Evolutionary conservation across 2,797 vertebrate genomes (phyloP).

Genomic region (Chiloscyllium punctatum): DNA sequence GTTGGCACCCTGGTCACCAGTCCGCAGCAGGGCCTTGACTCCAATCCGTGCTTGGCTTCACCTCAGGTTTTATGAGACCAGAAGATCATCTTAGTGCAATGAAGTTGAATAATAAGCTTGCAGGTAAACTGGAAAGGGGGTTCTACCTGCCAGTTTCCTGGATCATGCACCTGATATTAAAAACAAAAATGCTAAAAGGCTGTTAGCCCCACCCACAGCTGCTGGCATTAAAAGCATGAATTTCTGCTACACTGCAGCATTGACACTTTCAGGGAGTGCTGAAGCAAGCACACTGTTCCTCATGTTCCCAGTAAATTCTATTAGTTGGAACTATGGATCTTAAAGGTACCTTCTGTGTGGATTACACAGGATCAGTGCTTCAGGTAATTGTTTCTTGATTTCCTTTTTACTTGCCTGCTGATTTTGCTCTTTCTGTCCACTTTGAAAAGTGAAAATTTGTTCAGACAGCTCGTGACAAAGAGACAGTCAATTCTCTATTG

Average conservation of each 20-base stretch:
- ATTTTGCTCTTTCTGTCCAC: conserved; percentile 19
- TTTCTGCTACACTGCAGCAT: conserved; percentile 33
- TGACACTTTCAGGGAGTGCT: conserved; percentile 34
- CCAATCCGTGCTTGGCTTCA: too few relatives aligned
- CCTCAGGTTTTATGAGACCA: too few relatives aligned
- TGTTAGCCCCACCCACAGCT: conserved; percentile 34
- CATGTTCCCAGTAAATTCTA: conserved; percentile 3
- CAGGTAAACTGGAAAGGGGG: not conserved
- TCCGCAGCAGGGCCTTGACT: too few relatives aligned
- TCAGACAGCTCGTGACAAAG: not conserved
- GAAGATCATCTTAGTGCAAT: not conserved
- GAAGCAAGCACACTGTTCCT: conserved; percentile 26
- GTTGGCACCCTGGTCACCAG: too few relatives aligned
- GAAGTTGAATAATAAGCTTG: not conserved
- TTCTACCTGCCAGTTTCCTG: not conserved
- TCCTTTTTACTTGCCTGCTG: conserved; percentile 26
- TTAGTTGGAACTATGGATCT: conserved; percentile 28
- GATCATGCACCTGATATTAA: not conserved
- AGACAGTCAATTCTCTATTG: not conserved
- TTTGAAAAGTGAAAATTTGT: conserved; percentile 3
- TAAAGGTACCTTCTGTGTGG: conserved; percentile 25
- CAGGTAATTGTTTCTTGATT: conserved; percentile 8
- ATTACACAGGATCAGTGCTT: conserved; percentile 1
- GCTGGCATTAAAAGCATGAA: conserved; percentile 32
- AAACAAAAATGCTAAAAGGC: conserved; percentile 30